Conservation (phyloP, 2,888 invertebrate species). For the Epinotia ramella region DNA sequence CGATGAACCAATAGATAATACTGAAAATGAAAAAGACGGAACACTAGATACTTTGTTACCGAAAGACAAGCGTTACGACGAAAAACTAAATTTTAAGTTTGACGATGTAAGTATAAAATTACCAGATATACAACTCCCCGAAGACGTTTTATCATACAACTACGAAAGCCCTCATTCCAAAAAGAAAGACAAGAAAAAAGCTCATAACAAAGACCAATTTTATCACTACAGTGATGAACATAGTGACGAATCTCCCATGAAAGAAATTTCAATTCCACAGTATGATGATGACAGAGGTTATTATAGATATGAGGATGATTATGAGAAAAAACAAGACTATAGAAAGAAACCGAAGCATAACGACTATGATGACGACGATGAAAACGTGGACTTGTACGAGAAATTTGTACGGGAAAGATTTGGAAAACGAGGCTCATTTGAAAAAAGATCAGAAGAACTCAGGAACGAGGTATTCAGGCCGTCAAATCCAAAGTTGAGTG, state of each 20-base stretch:
- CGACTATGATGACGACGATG: constrained; percentile 58
- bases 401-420: constrained; percentile 80
- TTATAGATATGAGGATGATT: constrained; percentile 35
- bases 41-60: constrained; percentile 63
- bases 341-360: constrained; percentile 55
- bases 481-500: constrained; percentile 65
- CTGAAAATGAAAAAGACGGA: constrained; percentile 54
- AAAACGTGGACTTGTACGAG: constrained; percentile 75
- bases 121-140: constrained; percentile 79
- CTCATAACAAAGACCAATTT: constrained; percentile 53
- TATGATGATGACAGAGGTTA: constrained; percentile 51
- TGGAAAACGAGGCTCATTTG: constrained; percentile 71
- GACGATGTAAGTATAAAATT: constrained; percentile 74
- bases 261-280: constrained; percentile 18
- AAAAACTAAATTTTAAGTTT: constrained; percentile 74
- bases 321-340: constrained; percentile 57
- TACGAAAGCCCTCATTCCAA: constrained; percentile 60
- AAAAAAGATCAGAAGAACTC: constrained; percentile 68
- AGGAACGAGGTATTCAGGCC: constrained; percentile 53
- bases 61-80: constrained; percentile 65
- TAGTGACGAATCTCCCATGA: constrained; percentile 49
- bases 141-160: constrained; percentile 73
- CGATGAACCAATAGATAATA: constrained; percentile 46
- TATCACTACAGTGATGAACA: constrained; percentile 60
- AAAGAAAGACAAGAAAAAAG: constrained; percentile 53